Base-by-base conservation (phyloP, 2,888 invertebrate species). In the Dynastes hyllus region DNA sequence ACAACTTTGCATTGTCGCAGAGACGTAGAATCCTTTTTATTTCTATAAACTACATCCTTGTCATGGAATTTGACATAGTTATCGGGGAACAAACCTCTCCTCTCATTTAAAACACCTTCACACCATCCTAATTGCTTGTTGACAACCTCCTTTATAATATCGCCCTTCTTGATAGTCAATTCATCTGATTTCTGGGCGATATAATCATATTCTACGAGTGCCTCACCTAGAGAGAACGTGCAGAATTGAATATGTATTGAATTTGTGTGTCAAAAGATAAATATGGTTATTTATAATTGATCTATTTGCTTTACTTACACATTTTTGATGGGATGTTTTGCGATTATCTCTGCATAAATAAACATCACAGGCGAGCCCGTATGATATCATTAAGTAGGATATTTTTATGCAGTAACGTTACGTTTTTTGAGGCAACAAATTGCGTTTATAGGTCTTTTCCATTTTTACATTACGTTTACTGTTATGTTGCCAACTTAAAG, bases 31-130 rank as follows among this genome's bases (percentile, higher is more conserved):
- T 89, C 88, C 78, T 86, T 86, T 79, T 85, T 86, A 82, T 85
- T 87, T 79, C 88, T 83, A 78, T 85, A 83, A n/a, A 76, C 55
- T n/a, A 71, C 78, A 40, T 63, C 77, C 69, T 67, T 70, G 13
- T 82, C 84, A 77, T 93, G 87, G 82, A 95, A 90, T 83, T 94
- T 93, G 27, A 97, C 97, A 91, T 97, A 97, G 89, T 97, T 97
- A 88, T 97, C 97, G 2, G 97, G 97, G 90, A 98, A 98, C 92
- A 97, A 93, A 85, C 97, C 97, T 81, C 92, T 92, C 85, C 94
- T 93, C 79, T 96, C 96, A 84, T 92, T 91, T 77, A 97, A 90
- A 80, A 94, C 94, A n/a, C 97, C 97, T 88, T 95, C 93, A 95
- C 95, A 97, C 97, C 98, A 98, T 80, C 97, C 97, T 78, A 95